Percentiles rank a stretch among this genome's conserved stretches.
Conservation (phyloP, 2,888 invertebrate genomes). For the Phragmatobia fuliginosa region DNA sequence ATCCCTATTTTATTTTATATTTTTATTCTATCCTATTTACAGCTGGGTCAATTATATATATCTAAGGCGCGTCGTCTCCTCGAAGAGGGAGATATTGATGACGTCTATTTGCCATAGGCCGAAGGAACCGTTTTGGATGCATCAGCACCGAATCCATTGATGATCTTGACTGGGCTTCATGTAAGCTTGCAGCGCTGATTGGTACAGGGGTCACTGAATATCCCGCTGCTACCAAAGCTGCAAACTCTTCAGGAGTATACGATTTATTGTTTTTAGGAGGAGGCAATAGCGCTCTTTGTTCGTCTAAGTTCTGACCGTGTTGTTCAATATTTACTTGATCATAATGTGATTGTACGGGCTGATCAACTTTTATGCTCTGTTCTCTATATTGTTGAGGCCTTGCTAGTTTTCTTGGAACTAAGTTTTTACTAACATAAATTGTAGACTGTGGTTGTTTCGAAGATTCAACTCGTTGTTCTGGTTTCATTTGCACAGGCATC, state of each 20-base stretch:
- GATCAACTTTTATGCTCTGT: constrained; percentile 56
- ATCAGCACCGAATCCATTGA: constrained; percentile 63
- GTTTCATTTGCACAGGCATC: constrained; percentile 55
- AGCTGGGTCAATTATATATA: constrained; percentile 56
- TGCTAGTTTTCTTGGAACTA: constrained; percentile 68
- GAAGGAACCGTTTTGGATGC: constrained; percentile 53
- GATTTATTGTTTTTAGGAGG: constrained; percentile 83
- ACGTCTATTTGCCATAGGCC: constrained; percentile 67
- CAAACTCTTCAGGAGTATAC: constrained; percentile 83
- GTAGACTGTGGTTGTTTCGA: constrained; percentile 78
- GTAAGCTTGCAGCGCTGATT: constrained; percentile 67
- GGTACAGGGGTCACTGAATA: constrained; percentile 84
- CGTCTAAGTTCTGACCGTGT: constrained; percentile 71
- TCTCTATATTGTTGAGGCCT: constrained; percentile 63
- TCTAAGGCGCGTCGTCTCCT: constrained; percentile 81
- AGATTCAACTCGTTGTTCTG: constrained; percentile 67
- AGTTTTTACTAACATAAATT: constrained; percentile 79
- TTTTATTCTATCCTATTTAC: constrained; percentile 73
- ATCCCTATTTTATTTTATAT: constrained; percentile 73
- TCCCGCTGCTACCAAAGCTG: constrained; percentile 81
- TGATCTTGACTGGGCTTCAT: constrained; percentile 76
- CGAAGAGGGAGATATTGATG: constrained; percentile 79
- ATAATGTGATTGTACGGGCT: constrained; percentile 39
- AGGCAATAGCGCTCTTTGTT: constrained; percentile 77
- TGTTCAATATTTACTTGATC: constrained; percentile 66